Percentiles rank a stretch among this genome's conserved stretches.
Conservation (phyloP, 2,113 vertebrate species). For the Sterna hirundo region DNA sequence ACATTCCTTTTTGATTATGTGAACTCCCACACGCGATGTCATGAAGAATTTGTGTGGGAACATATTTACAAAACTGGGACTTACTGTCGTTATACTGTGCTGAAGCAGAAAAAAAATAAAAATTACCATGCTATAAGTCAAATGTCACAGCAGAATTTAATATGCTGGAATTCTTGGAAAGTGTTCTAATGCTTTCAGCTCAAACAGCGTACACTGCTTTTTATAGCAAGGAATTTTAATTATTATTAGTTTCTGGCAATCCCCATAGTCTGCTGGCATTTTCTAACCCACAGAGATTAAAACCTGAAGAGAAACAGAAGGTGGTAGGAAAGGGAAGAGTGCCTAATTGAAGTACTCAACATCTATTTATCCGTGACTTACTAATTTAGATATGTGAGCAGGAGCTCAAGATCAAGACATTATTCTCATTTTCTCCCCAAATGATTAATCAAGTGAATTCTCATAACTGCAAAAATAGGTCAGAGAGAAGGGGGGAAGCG, state of each 20-base stretch:
- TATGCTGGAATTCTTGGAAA: constrained; percentile 58
- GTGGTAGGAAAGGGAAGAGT: constrained; percentile 6
- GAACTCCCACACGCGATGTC: constrained; percentile 44
- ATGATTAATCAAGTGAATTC: neutral
- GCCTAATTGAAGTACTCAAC: neutral
- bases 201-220: neutral
- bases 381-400: neutral
- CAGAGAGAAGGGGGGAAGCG: neutral
- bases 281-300: constrained; percentile 32
- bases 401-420: neutral
- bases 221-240: constrained; percentile 55
- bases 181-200: constrained; percentile 24
- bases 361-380: neutral
- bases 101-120: constrained; percentile 15
- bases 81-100: constrained; percentile 5
- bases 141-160: constrained; percentile 57
- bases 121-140: constrained; percentile 50
- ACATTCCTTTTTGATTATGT: constrained; percentile 63
- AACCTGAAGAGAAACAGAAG: constrained; percentile 45
- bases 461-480: neutral
- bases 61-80: constrained; percentile 59
- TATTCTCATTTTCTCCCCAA: neutral
- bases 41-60: constrained; percentile 72
- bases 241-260: constrained; percentile 55
- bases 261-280: constrained; percentile 30